Conservation (phyloP, 2,888 invertebrate genomes). For the Drosophila testacea region DNA sequence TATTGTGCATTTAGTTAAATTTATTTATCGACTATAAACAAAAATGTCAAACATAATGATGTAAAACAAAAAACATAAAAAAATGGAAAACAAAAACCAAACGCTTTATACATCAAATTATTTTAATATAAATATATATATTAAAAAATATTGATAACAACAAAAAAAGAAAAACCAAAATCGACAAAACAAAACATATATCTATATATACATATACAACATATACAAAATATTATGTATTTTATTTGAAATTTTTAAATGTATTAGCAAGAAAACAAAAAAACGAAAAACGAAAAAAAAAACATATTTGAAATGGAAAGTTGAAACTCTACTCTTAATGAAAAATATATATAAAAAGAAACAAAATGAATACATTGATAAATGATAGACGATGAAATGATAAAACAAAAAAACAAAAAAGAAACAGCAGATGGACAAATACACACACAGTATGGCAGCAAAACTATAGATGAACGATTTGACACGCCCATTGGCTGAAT, state of each 20-base stretch:
- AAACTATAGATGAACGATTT: slow-evolving; percentile 6
- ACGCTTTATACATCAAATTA: slow-evolving; percentile 78
- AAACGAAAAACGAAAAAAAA: slow-evolving; percentile 11
- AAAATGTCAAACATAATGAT: slow-evolving; percentile 32
- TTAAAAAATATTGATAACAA: slow-evolving; percentile 43
- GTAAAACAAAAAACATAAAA: slow-evolving; percentile 28
- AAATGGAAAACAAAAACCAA: slow-evolving; percentile 53
- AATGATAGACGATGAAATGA: slow-evolving; percentile 1
- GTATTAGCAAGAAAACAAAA: slow-evolving; percentile 54
- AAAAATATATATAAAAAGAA: slow-evolving; percentile 17
- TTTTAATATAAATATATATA: slow-evolving; percentile 74
- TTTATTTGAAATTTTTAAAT: slow-evolving; percentile 73
- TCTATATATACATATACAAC: slow-evolving; percentile 70
- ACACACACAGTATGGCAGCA: slow-evolving; percentile 14
- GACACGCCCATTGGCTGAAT: slow-evolving; percentile 32
- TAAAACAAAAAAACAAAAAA: neutral
- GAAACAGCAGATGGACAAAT: slow-evolving; percentile 13
- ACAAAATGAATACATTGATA: slow-evolving; percentile 6
- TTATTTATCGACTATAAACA: slow-evolving; percentile 51
- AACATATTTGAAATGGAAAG: slow-evolving; percentile 24
- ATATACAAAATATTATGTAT: slow-evolving; percentile 80
- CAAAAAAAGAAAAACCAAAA: slow-evolving; percentile 34
- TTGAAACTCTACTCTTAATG: slow-evolving; percentile 44
- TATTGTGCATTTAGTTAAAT: slow-evolving; percentile 74
- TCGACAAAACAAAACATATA: slow-evolving; percentile 40